Evolutionary conservation across 2,888 invertebrate genomes (phyloP).

Genomic region (Ernsta delagoae): DNA sequence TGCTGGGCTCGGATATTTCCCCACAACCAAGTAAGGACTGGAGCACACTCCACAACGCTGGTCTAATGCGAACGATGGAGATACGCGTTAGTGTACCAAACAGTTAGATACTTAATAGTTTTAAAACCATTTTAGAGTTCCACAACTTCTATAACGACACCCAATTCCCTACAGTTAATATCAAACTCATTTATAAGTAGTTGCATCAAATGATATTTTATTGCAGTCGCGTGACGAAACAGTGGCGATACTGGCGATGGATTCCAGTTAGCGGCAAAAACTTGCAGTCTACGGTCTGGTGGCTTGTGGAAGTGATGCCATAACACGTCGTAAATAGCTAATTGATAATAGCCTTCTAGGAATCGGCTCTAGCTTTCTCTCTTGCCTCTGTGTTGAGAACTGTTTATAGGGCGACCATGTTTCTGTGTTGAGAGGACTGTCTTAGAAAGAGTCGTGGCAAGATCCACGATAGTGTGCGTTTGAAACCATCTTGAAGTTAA

Average conservation of each 20-base stretch:
- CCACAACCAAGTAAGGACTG: too few relatives aligned
- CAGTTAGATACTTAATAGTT: too few relatives aligned
- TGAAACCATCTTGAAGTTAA: too few relatives aligned
- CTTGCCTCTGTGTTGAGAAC: constrained; percentile 1
- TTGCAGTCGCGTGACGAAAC: constrained; percentile 48
- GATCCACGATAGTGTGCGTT: too few relatives aligned
- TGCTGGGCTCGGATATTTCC: too few relatives aligned
- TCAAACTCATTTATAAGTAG: neutral
- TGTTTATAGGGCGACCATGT: constrained; percentile 6
- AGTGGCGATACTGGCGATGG: constrained; percentile 11
- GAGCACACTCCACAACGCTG: too few relatives aligned
- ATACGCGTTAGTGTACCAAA: too few relatives aligned
- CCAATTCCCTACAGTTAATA: neutral
- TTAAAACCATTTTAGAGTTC: neutral
- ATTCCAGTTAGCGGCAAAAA: constrained; percentile 31
- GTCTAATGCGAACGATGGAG: too few relatives aligned
- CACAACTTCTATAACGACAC: neutral
- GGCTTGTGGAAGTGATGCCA: constrained; percentile 38
- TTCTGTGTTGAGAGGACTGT: too few relatives aligned
- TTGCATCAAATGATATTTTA: constrained; percentile 25
- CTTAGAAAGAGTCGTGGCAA: too few relatives aligned
- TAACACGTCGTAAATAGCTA: constrained; percentile 44
- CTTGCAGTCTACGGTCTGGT: constrained; percentile 30
- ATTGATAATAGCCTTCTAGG: constrained; percentile 30
- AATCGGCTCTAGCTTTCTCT: constrained; percentile 24